Base-by-base conservation (phyloP, 2,888 invertebrate species). In the Hirtodrosophila cameraria region DNA sequence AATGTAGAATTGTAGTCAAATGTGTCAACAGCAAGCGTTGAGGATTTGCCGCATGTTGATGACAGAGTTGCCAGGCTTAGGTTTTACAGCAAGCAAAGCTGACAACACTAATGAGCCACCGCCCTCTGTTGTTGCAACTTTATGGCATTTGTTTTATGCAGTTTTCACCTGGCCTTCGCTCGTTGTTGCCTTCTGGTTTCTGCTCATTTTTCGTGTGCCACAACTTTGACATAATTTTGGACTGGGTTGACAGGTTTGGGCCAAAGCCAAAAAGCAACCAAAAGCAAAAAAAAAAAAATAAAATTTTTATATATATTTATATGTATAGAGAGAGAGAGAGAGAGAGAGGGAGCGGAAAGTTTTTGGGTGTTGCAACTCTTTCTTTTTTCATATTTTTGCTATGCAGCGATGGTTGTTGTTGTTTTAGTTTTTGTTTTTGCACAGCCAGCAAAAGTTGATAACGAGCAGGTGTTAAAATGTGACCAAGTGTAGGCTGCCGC, bases 401-500 rank as follows among this genome's bases (percentile, higher is more conserved):
- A 36, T 55, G 60, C 48, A 42, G 46, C 42, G n/a, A n/a, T n/a
- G n/a, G n/a, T n/a, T n/a, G n/a, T n/a, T n/a, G n/a, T n/a, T n/a
- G n/a, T n/a, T n/a, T n/a, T 55, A 49, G 25, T 46, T 67, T 41
- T 60, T 73, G 50, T 57, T 80, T 68, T 65, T 66, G 69, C 61
- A 53, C 43, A 50, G 49, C 59, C 63, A 68, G 86, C 74, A 86
- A 81, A 81, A 81, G 86, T 81, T 81, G 81, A 84, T 81, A 81
- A 81, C 86, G 86, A 86, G 86, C 81, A 81, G 81, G 81, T 81
- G 81, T 84, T 81, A 81, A 81, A 81, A 86, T 86, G 86, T 84
- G 74, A 86, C 86, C 84, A 68, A 80, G 71, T 62, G 84, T 64
- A 76, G 83, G 61, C 76, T 61, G 53, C 53, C 31, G 59, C 38